A percentile compares a stretch with the other conserved stretches of the same genome.
phyloP scores from a whole-genome alignment of 2,113 vertebrate species.

The Motacilla tschutschensis region DNA sequence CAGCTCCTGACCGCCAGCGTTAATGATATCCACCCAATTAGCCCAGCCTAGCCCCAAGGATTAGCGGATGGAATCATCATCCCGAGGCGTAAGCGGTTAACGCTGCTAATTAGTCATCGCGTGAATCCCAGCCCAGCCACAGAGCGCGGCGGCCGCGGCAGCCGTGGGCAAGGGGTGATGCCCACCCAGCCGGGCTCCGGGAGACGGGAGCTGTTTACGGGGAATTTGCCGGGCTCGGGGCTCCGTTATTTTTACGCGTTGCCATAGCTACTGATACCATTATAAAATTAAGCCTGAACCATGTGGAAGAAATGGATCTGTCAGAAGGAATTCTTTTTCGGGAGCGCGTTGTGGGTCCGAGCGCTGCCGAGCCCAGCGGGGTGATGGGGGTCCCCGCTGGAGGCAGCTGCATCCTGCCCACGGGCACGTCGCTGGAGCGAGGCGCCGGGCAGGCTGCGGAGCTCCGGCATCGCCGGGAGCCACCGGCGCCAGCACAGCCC shows the following conservation, averaged over 20 bases:
- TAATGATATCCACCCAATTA: slow-evolving; percentile 53
- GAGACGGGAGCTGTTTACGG: slow-evolving; percentile 13
- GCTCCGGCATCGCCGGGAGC: not conserved
- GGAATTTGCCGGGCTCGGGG: slow-evolving; percentile 61
- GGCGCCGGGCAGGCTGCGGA: not conserved
- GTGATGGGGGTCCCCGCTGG: not conserved
- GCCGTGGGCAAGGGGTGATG: not conserved
- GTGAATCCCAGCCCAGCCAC: not conserved
- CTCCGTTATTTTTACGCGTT: slow-evolving; percentile 72
- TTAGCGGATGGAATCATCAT: slow-evolving; percentile 37
- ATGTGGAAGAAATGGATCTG: slow-evolving; percentile 69
- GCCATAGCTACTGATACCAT: slow-evolving; percentile 75
- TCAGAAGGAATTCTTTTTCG: slow-evolving; percentile 68
- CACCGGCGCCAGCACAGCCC: not conserved
- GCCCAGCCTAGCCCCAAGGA: slow-evolving; percentile 20
- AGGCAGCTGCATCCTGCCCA: not conserved
- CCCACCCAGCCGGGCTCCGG: not conserved
- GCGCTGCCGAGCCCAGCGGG: not conserved
- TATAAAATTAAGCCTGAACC: slow-evolving; percentile 76
- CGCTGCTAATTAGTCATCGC: slow-evolving; percentile 24
- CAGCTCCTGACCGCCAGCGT: not conserved
- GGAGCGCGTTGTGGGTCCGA: slow-evolving; percentile 40
- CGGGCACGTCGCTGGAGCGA: fast-evolving
- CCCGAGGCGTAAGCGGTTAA: slow-evolving; percentile 31
- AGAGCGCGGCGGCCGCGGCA: not conserved